These are phyloP conservation scores for Capromys pilorides DNA, from an alignment of 2,797 vertebrate species.

Conservation along the genomic window DNA sequence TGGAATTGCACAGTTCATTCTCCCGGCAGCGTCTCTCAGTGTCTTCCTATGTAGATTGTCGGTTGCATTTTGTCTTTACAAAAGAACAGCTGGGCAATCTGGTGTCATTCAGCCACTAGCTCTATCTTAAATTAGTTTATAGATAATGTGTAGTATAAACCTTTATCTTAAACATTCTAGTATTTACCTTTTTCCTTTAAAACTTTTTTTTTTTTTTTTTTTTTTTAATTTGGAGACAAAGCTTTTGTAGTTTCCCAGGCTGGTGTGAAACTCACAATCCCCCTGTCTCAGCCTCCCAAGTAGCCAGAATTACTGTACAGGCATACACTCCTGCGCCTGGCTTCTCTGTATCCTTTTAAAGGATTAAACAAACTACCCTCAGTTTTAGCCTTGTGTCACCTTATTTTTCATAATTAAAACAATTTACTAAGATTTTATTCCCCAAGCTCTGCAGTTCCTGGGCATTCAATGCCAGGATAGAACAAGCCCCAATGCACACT, in stretches of 20 bases:
- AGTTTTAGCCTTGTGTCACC: neutral
- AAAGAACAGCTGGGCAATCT: neutral
- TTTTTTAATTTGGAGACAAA: neutral
- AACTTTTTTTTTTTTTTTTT: neutral
- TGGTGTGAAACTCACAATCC: neutral
- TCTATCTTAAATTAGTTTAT: conserved; percentile 9
- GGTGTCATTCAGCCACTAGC: neutral
- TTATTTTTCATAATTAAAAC: neutral
- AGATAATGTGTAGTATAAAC: neutral
- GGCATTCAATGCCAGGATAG: neutral
- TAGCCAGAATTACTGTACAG: neutral
- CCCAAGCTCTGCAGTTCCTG: neutral
- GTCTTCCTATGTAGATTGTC: neutral
- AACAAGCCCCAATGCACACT: neutral
- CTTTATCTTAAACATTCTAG: neutral
- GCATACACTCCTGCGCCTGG: neutral
- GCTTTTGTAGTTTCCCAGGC: neutral
- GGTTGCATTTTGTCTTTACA: neutral
- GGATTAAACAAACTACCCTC: neutral
- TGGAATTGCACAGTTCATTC: neutral
- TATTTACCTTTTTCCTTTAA: neutral
- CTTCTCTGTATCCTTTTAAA: neutral
- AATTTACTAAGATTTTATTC: neutral
- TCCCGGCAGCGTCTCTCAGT: neutral
- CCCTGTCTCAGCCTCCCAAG: neutral